phyloP scores from a whole-genome alignment of 2,797 vertebrate genomes.

The Pseudopleuronectes americanus region DNA sequence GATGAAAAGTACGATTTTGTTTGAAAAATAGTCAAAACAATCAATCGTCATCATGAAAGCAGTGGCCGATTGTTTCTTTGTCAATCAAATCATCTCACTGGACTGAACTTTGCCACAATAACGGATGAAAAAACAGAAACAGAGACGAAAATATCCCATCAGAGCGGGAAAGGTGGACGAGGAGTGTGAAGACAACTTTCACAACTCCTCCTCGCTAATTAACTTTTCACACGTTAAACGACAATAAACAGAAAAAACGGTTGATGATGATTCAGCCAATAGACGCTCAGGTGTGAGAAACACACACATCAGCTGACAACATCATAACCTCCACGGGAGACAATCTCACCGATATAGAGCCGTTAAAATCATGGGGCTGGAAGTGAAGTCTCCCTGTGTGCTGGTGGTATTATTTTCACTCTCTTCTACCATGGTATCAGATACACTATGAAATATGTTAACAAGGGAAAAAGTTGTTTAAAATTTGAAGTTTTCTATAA shows the following conservation, averaged over 20 bases:
- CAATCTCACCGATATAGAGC: slow-evolving; percentile 10
- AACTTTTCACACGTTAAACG: slow-evolving; percentile 46
- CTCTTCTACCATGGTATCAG: too few species aligned
- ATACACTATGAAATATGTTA: too few species aligned
- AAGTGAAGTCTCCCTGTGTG: slow-evolving; percentile 12
- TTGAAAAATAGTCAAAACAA: background rate
- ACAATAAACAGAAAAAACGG: background rate
- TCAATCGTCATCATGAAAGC: background rate
- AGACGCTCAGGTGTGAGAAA: slow-evolving; percentile 32
- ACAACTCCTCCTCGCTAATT: slow-evolving; percentile 41
- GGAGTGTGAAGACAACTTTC: slow-evolving; percentile 31
- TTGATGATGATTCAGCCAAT: background rate
- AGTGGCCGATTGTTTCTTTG: too few species aligned
- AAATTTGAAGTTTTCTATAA: too few species aligned
- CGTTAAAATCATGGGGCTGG: background rate
- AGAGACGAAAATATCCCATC: background rate
- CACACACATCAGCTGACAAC: background rate
- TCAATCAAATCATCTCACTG: background rate
- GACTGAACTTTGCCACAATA: background rate
- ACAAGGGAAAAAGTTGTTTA: too few species aligned
- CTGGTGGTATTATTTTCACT: background rate
- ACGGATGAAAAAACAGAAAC: background rate
- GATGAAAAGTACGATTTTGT: background rate
- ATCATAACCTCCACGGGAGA: background rate
- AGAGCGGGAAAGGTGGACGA: background rate